These are phyloP conservation scores for Eupsilia transversa DNA, from an alignment of 2,888 invertebrate species.

Conservation along the genomic window DNA sequence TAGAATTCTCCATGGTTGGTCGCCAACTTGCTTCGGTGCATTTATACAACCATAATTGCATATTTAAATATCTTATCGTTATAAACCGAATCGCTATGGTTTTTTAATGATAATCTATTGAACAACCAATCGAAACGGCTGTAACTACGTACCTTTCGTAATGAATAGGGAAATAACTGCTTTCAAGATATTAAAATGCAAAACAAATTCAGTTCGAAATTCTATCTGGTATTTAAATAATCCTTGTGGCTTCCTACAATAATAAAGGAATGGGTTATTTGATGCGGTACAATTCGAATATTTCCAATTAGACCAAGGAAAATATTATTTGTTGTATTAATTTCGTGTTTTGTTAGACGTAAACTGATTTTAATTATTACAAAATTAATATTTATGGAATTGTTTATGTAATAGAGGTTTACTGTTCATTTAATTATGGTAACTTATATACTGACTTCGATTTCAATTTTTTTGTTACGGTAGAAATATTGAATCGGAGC, in stretches of 20 bases:
- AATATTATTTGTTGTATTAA: conserved; percentile 1
- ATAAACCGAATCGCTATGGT: conserved; percentile 27
- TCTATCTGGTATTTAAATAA: neutral
- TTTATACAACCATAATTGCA: conserved; percentile 37
- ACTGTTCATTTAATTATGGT: conserved; percentile 10
- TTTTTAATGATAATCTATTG: conserved; percentile 45
- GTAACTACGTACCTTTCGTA: neutral
- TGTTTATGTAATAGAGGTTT: neutral
- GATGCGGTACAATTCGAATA: conserved; percentile 7
- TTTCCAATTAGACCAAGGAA: conserved; percentile 8
- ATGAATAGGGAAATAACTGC: conserved; percentile 20
- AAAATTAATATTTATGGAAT: conserved; percentile 2
- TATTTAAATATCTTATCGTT: conserved; percentile 32
- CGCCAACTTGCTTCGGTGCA: conserved; percentile 30
- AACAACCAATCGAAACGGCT: neutral
- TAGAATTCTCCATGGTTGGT: conserved; percentile 44
- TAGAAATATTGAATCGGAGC: neutral
- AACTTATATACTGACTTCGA: conserved; percentile 7
- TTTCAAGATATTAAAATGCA: conserved; percentile 19
- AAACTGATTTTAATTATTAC: neutral
- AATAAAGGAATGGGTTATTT: conserved; percentile 12
- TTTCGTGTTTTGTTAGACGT: neutral
- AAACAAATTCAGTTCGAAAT: conserved; percentile 19
- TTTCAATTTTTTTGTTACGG: neutral
- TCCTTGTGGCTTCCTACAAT: neutral